phyloP scores from a whole-genome alignment of 2,797 vertebrate genomes.

The Helostoma temminkii region DNA sequence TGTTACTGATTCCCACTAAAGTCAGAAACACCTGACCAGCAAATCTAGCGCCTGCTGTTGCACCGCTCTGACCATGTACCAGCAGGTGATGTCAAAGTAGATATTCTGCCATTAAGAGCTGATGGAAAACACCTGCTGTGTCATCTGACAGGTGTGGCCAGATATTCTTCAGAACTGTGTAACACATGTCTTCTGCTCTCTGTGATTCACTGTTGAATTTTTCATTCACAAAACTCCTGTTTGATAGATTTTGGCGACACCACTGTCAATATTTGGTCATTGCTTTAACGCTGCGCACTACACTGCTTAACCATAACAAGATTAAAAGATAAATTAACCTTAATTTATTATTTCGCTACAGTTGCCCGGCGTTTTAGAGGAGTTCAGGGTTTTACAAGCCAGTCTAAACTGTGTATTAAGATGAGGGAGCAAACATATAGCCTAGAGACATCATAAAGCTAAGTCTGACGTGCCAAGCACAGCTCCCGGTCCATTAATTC shows the following conservation, averaged over 20 bases:
- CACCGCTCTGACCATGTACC: neutral
- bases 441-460: constrained; percentile 2
- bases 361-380: neutral
- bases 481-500: constrained; percentile 38
- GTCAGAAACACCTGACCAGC: too few species aligned
- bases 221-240: neutral
- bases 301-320: too few species aligned
- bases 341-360: neutral
- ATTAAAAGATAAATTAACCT: too few species aligned
- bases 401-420: neutral
- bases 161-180: too few species aligned
- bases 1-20: too few species aligned
- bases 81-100: neutral
- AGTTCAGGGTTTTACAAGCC: neutral
- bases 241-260: constrained; percentile 13
- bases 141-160: neutral
- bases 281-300: too few species aligned
- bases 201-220: neutral
- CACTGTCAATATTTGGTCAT: neutral
- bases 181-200: accelerated
- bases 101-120: neutral
- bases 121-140: constrained; percentile 23
- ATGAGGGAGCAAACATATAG: neutral
- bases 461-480: neutral
- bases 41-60: too few species aligned